Base-by-base conservation (phyloP, 2,888 invertebrate species). In the Drosophila prostipennis region DNA sequence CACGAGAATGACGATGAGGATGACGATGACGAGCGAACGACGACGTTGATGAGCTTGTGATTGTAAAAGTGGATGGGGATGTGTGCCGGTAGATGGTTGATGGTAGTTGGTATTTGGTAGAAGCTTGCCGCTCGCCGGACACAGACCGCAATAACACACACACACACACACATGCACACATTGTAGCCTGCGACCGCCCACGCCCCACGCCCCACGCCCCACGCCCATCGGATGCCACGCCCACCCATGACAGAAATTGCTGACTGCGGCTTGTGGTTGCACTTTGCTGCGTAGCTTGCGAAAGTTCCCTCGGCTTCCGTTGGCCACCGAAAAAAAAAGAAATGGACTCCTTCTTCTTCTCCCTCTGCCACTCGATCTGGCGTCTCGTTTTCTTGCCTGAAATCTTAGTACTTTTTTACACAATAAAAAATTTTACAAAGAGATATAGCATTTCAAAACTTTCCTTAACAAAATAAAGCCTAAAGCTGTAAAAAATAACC, bases 221-320 rank as follows among this genome's bases (percentile, higher is more conserved):
- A 29, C 29, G 29, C 14, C 36, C 32, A 26, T 34, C 8, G 40
- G 39, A 43, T 45, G 54, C 63, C 34, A 71, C 77, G 81, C 81
- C 79, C 85, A 80, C 74, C 77, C 74, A 76, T 58, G 60, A 42
- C 76, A 57, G 65, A 70, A 75, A 81, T 80, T 77, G 80, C 80
- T 86, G 87, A 82, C 83, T 77, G 80, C 67, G 83, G 78, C 56
- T 72, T 72, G 74, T 14, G 73, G 74, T 53, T 72, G 72, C 74
- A 73, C 45, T 72, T 84, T 79, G 75, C 71, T 81, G 79, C 82
- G 82, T 81, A 69, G 81, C 80, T 81, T 82, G 79, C 72, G 79
- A 87, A 81, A 78, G 79, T 79, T 77, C 77, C 74, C 76, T 70
- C 68, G 74, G 80, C 77, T 83, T 88, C 86, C 87, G 83, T 83